phyloP scores from a whole-genome alignment of 2,888 invertebrate genomes.

The Drosophila paramelanica region DNA sequence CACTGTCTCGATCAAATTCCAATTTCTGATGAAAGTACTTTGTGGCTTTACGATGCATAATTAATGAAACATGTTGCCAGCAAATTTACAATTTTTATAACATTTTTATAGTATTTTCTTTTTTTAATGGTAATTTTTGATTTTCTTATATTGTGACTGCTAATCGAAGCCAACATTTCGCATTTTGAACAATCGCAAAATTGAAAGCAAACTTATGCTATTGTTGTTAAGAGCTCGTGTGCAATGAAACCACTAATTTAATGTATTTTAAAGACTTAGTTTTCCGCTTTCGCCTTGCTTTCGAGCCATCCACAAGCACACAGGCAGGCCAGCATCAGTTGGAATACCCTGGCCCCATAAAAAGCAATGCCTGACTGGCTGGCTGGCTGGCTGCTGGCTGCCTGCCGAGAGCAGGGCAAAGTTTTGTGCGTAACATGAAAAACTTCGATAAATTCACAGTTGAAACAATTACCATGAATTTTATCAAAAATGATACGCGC shows the following conservation, averaged over 20 bases:
- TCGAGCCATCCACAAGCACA: slow-evolving; percentile 5
- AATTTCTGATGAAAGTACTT: slow-evolving; percentile 36
- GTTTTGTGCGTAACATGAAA: slow-evolving; percentile 80
- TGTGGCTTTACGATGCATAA: neutral
- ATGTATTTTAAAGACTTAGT: slow-evolving; percentile 58
- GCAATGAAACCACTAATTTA: slow-evolving; percentile 54
- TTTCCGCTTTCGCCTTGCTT: slow-evolving; percentile 9
- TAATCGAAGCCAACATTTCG: slow-evolving; percentile 19
- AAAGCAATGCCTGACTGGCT: slow-evolving; percentile 58
- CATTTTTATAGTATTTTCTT: neutral
- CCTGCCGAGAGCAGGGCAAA: slow-evolving; percentile 58
- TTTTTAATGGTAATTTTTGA: neutral
- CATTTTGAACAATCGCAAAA: slow-evolving; percentile 13
- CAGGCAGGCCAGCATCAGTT: neutral
- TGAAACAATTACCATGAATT: slow-evolving; percentile 80
- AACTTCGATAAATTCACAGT: slow-evolving; percentile 81
- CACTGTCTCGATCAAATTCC: slow-evolving; percentile 57
- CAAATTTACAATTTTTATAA: neutral
- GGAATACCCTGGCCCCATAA: slow-evolving; percentile 34
- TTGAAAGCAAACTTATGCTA: slow-evolving; percentile 17
- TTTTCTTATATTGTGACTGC: neutral
- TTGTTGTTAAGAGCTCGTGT: slow-evolving; percentile 23
- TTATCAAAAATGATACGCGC: slow-evolving; percentile 80
- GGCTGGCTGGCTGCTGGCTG: slow-evolving; percentile 33
- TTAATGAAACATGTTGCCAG: neutral